Evolutionary conservation across 2,888 invertebrate genomes (phyloP).

Genomic region (Perizoma affinitatum): DNA sequence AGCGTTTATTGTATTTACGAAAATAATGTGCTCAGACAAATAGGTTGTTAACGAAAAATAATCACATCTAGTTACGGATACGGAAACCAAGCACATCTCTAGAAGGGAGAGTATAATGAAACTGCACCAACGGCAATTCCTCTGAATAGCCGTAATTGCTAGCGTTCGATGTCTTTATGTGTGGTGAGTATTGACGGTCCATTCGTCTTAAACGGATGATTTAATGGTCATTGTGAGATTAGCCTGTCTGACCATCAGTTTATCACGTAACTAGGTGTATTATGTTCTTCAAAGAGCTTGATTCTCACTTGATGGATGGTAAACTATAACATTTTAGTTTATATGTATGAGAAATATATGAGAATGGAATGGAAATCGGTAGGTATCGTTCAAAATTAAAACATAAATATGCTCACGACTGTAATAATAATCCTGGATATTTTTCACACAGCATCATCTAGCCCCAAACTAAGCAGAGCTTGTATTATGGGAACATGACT

Average conservation of each 20-base stretch:
- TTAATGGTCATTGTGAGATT: conserved; percentile 30
- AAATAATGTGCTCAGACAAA: no score
- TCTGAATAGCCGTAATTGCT: conserved; percentile 75
- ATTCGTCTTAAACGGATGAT: conserved; percentile 33
- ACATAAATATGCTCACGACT: no score
- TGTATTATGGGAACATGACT: no score
- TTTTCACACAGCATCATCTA: no score
- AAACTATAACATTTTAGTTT: background rate
- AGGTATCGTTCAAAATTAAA: no score
- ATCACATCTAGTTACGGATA: conserved; percentile 2
- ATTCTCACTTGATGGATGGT: conserved; percentile 7
- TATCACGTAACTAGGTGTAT: conserved; percentile 26
- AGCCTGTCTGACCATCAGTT: conserved; percentile 17
- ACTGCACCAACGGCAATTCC: conserved; percentile 73
- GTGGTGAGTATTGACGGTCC: conserved; percentile 39
- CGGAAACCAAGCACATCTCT: conserved; percentile 18
- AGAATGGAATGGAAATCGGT: background rate
- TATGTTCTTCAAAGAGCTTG: conserved; percentile 14
- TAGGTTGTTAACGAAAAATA: no score
- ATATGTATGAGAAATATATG: no score
- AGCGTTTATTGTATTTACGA: no score
- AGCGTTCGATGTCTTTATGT: conserved; percentile 59
- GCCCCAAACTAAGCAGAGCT: no score
- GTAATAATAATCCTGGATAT: no score
- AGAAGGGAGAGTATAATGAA: conserved; percentile 75